These are phyloP conservation scores for Grus americana DNA, from an alignment of 2,113 vertebrate species.

Conservation along the genomic window DNA sequence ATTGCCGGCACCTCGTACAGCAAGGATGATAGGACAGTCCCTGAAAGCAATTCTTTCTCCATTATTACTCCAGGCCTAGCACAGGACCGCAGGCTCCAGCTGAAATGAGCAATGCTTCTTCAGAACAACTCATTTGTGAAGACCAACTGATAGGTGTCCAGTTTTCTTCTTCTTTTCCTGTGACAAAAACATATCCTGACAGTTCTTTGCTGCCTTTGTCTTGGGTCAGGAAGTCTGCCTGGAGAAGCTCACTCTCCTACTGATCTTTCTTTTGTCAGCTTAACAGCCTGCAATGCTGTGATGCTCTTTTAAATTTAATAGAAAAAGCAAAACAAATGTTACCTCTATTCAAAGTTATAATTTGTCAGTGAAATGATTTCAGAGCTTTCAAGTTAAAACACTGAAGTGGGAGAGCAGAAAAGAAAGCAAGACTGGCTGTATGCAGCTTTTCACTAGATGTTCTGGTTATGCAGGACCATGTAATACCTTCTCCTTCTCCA, in stretches of 20 bases:
- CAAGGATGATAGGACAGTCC: not conserved
- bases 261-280: not conserved
- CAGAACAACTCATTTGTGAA: not conserved
- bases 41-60: not conserved
- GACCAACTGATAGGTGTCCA: not conserved
- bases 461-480: not conserved
- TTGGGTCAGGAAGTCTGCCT: not conserved
- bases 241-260: not conserved
- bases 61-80: not conserved
- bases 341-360: not conserved
- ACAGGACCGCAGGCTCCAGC: not conserved
- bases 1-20: not conserved
- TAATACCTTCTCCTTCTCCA: not conserved
- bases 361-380: not conserved
- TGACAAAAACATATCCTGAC: not conserved
- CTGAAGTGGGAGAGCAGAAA: not conserved
- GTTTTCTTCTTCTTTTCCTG: not conserved
- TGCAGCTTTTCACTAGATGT: rapidly evolving
- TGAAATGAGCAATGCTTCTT: not conserved
- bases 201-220: not conserved
- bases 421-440: not conserved
- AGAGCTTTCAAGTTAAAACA: not conserved
- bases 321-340: not conserved
- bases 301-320: not conserved
- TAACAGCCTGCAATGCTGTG: not conserved